phyloP scores from a whole-genome alignment of 2,113 vertebrate species.

The Lamprologus callipterus region DNA sequence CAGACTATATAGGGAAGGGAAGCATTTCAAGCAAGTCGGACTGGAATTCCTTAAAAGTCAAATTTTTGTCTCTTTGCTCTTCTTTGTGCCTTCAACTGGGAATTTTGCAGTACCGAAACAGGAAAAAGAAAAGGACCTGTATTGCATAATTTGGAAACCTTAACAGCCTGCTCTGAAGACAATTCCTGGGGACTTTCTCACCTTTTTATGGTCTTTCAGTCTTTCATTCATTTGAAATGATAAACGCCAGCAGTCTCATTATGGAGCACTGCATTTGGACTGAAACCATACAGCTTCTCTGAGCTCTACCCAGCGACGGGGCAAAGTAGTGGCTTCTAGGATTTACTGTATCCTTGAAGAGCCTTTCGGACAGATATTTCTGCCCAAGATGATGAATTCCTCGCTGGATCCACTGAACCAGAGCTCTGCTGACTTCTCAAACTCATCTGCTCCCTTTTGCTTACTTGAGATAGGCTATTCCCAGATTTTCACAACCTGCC shows the following conservation, averaged over 20 bases:
- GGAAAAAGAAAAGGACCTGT: neutral
- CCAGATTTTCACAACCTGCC: slow-evolving; percentile 83
- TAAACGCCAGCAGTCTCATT: neutral
- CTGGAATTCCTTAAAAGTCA: slow-evolving; percentile 30
- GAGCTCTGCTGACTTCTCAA: slow-evolving; percentile 72
- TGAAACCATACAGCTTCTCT: neutral
- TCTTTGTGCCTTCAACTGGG: slow-evolving; percentile 8
- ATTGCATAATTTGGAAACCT: neutral
- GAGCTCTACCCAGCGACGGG: neutral
- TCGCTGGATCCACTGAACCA: slow-evolving; percentile 79
- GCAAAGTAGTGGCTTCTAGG: neutral
- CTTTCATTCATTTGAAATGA: slow-evolving; percentile 6
- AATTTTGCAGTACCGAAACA: neutral
- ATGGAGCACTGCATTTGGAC: slow-evolving; percentile 5
- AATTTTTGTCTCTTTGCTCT: neutral
- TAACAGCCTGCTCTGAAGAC: neutral
- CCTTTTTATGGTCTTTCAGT: neutral
- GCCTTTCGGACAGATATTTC: neutral
- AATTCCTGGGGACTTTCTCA: neutral
- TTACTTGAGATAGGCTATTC: slow-evolving; percentile 86
- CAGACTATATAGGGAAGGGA: slow-evolving; percentile 32
- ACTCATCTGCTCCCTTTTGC: slow-evolving; percentile 82
- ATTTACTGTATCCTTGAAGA: slow-evolving; percentile 2
- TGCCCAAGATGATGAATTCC: slow-evolving; percentile 87
- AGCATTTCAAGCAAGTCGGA: slow-evolving; percentile 13